These are phyloP conservation scores for Busseola fusca DNA, from an alignment of 2,888 invertebrate genomes.

Conservation along the genomic window DNA sequence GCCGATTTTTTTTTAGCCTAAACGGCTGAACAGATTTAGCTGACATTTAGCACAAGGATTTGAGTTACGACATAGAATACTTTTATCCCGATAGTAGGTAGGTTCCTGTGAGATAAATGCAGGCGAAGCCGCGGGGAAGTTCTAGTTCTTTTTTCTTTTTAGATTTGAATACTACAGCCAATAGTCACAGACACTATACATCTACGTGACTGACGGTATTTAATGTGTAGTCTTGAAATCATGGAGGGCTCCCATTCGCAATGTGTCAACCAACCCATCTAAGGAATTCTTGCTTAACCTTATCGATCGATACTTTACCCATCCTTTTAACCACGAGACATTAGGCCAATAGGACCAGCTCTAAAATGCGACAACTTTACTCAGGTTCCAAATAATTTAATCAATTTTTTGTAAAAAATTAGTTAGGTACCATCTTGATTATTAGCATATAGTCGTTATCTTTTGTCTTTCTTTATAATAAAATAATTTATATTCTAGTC, in stretches of 20 bases:
- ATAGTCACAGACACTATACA: not conserved
- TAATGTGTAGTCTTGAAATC: constrained; percentile 9
- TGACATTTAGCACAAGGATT: too few species aligned
- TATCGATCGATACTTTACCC: not conserved
- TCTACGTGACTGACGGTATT: not conserved
- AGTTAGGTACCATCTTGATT: not conserved
- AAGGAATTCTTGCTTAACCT: constrained; percentile 20
- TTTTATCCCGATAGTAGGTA: too few species aligned
- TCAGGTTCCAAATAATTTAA: not conserved
- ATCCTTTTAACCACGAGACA: not conserved
- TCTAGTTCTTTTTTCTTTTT: not conserved
- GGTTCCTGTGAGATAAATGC: too few species aligned
- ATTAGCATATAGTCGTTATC: not conserved
- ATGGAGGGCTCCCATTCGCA: not conserved
- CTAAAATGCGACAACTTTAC: not conserved
- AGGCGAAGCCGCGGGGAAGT: too few species aligned
- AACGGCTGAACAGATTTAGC: too few species aligned
- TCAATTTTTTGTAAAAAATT: too few species aligned
- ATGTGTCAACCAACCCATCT: constrained; percentile 18
- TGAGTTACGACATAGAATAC: too few species aligned
- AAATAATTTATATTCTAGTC: too few species aligned
- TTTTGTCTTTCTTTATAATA: too few species aligned
- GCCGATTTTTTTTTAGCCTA: too few species aligned
- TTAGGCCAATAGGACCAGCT: not conserved
- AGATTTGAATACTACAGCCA: not conserved